Evolutionary conservation across 2,888 invertebrate species (phyloP).

Genomic region (Diadegma fenestrale): DNA sequence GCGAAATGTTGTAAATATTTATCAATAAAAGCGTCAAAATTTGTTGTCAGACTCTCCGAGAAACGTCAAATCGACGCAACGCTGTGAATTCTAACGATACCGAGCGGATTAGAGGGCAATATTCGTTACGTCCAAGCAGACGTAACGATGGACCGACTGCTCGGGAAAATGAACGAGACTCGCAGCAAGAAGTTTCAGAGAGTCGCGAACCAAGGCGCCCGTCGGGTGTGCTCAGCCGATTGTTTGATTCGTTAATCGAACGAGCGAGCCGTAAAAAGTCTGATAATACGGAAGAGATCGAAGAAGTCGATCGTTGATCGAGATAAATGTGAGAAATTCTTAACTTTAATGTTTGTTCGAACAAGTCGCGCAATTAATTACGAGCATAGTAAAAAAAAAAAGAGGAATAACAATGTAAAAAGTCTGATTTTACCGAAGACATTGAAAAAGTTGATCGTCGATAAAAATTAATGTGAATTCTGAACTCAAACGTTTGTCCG

Average conservation of each 20-base stretch:
- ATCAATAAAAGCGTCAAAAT: background rate
- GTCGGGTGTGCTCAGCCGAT: background rate
- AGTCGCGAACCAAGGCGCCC: background rate
- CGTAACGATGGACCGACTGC: background rate
- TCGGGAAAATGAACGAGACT: background rate
- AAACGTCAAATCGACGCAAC: background rate
- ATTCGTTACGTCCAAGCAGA: background rate
- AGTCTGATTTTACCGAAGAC: background rate
- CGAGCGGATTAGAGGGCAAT: background rate
- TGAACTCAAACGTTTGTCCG: background rate
- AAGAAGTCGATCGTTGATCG: constrained; percentile 14
- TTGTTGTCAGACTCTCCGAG: background rate
- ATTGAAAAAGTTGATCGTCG: constrained; percentile 9
- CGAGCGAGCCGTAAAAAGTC: background rate
- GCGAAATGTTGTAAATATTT: background rate
- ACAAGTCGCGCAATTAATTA: background rate
- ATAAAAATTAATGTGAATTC: background rate
- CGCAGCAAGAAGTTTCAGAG: background rate
- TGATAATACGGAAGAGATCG: background rate
- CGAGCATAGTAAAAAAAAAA: background rate
- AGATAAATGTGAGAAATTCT: too few relatives aligned
- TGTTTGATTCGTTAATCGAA: background rate
- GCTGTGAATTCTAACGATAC: background rate
- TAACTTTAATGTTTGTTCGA: background rate
- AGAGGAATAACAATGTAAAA: background rate